Evolutionary conservation across 2,797 vertebrate species (phyloP).

Genomic region (Gallirallus australis): DNA sequence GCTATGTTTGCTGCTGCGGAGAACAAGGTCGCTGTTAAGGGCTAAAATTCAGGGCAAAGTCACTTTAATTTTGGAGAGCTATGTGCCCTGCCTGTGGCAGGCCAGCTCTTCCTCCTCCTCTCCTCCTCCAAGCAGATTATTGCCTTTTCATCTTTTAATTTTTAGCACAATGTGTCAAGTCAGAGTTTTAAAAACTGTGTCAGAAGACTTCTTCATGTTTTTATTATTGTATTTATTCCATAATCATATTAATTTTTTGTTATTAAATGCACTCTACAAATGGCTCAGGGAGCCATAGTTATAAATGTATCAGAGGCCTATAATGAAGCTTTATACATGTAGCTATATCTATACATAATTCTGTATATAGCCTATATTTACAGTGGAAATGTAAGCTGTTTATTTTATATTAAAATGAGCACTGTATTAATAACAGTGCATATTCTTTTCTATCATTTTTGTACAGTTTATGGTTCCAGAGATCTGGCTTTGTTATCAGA

Average conservation of each 20-base stretch:
- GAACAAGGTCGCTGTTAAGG: slow-evolving; percentile 92
- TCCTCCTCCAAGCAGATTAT: slow-evolving; percentile 62
- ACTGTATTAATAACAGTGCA: slow-evolving; percentile 85
- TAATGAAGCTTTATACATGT: slow-evolving; percentile 88
- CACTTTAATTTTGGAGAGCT: slow-evolving; percentile 66
- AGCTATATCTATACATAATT: slow-evolving; percentile 82
- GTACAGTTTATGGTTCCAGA: slow-evolving; percentile 82
- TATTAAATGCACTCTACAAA: slow-evolving; percentile 85
- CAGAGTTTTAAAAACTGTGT: slow-evolving; percentile 59
- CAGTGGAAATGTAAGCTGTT: slow-evolving; percentile 87
- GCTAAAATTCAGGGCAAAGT: slow-evolving; percentile 77
- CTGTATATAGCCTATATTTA: slow-evolving; percentile 90
- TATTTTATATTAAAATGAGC: slow-evolving; percentile 88
- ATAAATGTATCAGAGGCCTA: slow-evolving; percentile 87
- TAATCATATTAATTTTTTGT: slow-evolving; percentile 80
- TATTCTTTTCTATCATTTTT: slow-evolving; percentile 83
- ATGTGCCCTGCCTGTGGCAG: slow-evolving; percentile 76
- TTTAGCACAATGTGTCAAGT: slow-evolving; percentile 77
- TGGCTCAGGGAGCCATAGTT: slow-evolving; percentile 89
- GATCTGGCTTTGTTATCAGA: slow-evolving; percentile 70
- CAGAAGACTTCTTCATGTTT: slow-evolving; percentile 73
- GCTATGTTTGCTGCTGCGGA: slow-evolving; percentile 93
- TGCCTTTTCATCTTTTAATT: slow-evolving; percentile 78
- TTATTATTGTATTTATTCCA: slow-evolving; percentile 85
- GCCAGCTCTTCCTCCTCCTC: slow-evolving; percentile 48